Evolutionary conservation across 2,797 vertebrate species (phyloP).

Genomic region (Pseudochirops corinnae): DNA sequence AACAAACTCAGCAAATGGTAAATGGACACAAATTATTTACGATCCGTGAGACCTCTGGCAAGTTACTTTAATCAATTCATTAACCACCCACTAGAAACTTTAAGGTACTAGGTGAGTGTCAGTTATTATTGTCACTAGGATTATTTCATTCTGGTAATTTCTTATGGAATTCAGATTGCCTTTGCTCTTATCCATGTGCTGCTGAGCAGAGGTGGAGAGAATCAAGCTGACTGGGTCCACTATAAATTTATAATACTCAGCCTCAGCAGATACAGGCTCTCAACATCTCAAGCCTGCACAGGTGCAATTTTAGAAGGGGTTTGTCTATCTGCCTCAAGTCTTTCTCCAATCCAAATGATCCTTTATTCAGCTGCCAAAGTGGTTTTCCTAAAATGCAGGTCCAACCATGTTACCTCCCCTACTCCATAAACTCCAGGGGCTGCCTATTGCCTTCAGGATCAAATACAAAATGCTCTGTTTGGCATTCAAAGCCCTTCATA

Average conservation of each 20-base stretch:
- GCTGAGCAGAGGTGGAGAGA: background rate
- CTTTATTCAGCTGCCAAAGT: background rate
- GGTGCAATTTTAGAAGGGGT: background rate
- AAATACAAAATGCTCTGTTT: background rate
- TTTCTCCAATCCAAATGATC: background rate
- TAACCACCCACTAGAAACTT: background rate
- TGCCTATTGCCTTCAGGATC: background rate
- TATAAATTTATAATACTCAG: background rate
- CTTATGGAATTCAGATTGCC: background rate
- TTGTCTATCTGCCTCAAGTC: background rate
- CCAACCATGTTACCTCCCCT: background rate
- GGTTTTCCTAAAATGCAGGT: background rate
- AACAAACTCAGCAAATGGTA: background rate
- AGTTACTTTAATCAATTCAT: background rate
- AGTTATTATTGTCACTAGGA: background rate
- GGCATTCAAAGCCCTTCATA: background rate
- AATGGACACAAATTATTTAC: background rate
- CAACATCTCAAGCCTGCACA: background rate
- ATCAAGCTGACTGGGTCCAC: background rate
- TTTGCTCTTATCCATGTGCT: background rate
- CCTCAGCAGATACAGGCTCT: background rate
- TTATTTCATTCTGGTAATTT: background rate
- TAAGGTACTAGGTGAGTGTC: background rate
- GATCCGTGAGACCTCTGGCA: background rate
- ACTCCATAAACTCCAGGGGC: background rate